Evolutionary conservation across 2,888 invertebrate genomes (phyloP).

Genomic region (Xanthorhoe designata): DNA sequence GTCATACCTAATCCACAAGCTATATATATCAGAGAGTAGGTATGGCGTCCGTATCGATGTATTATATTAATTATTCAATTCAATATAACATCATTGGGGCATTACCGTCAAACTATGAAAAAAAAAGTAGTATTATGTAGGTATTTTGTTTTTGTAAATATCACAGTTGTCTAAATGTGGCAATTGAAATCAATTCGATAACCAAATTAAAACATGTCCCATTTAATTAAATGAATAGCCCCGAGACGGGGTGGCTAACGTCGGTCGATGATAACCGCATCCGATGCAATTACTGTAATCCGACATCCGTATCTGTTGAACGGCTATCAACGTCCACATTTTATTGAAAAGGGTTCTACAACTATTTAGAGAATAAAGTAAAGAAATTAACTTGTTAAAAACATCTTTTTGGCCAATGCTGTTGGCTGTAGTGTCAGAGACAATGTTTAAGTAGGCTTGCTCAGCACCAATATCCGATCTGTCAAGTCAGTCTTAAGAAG

Average conservation of each 20-base stretch:
- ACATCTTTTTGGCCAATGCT: too few relatives aligned
- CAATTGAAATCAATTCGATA: conserved; percentile 34
- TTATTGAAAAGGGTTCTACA: conserved; percentile 11
- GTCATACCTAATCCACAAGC: too few relatives aligned
- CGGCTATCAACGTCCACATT: conserved; percentile 3
- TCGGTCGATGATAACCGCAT: conserved; percentile 53
- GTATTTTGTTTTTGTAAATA: background rate
- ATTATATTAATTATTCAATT: too few relatives aligned
- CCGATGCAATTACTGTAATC: conserved; percentile 70
- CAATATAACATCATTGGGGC: too few relatives aligned
- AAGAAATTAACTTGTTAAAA: background rate
- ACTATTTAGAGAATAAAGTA: background rate
- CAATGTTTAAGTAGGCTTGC: too few relatives aligned
- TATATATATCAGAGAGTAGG: too few relatives aligned
- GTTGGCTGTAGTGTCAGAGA: too few relatives aligned
- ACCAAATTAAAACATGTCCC: conserved; percentile 40
- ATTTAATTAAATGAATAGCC: conserved; percentile 50
- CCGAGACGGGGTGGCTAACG: conserved; percentile 37
- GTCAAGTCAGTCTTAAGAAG: too few relatives aligned
- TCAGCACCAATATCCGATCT: too few relatives aligned
- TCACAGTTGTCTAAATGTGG: conserved; percentile 18
- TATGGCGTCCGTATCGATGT: too few relatives aligned
- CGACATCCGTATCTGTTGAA: conserved; percentile 34
- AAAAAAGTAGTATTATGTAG: too few relatives aligned
- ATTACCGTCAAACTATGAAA: too few relatives aligned